These are phyloP conservation scores for Germaria angustata DNA, from an alignment of 2,888 invertebrate species.

Conservation along the genomic window DNA sequence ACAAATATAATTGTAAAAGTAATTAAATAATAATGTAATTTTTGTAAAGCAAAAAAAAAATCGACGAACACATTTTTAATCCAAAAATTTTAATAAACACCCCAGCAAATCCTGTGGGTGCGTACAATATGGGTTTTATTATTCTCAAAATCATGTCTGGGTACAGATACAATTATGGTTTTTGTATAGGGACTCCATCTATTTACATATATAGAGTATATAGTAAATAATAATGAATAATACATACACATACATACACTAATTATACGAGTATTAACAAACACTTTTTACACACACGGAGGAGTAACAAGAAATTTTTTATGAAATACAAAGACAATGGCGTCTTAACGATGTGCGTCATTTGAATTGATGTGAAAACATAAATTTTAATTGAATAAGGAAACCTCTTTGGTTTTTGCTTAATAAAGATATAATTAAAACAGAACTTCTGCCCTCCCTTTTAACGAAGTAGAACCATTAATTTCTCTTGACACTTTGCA, in stretches of 20 bases:
- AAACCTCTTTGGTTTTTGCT: no score
- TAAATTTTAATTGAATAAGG: no score
- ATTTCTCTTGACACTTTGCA: no score
- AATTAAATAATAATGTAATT: neutral
- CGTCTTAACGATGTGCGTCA: no score
- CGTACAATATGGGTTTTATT: neutral
- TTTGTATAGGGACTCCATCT: neutral
- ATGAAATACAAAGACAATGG: no score
- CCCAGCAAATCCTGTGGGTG: neutral
- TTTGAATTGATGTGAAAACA: no score
- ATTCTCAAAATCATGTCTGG: neutral
- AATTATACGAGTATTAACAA: no score
- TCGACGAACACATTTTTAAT: neutral
- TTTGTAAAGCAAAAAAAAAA: neutral
- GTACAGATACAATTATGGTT: neutral
- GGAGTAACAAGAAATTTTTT: neutral
- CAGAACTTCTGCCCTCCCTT: no score
- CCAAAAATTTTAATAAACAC: neutral
- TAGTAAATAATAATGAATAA: neutral
- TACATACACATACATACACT: constrained; percentile 3
- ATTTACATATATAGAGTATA: neutral
- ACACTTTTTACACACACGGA: neutral
- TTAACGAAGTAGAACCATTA: no score
- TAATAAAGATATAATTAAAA: no score
- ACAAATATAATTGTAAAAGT: neutral